phyloP scores from a whole-genome alignment of 1,140 invertebrate genomes.

The Carposina sasakii region DNA sequence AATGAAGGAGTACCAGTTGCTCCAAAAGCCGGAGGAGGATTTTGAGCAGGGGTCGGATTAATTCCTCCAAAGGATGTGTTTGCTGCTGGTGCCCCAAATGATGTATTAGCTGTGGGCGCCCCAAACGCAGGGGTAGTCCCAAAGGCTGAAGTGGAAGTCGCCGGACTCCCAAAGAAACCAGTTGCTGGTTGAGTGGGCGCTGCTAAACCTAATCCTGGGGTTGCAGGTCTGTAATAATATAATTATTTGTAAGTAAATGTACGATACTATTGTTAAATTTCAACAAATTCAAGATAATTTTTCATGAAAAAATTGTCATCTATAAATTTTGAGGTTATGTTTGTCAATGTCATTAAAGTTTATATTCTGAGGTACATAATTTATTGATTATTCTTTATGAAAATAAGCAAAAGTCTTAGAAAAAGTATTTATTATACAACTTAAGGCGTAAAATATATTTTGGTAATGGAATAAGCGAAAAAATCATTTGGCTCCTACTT shows the following conservation, averaged over 20 bases:
- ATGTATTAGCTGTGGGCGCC: slow-evolving; percentile 22
- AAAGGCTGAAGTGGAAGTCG: slow-evolving; percentile 42
- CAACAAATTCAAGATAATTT: no score
- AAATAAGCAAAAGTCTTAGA: no score
- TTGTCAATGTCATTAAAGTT: no score
- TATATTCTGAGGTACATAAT: no score
- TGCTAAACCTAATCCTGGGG: slow-evolving; percentile 53
- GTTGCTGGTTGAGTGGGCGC: slow-evolving; percentile 48
- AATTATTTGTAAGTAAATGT: no score
- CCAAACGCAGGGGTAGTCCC: slow-evolving; percentile 42
- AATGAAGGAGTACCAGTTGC: slow-evolving; percentile 21
- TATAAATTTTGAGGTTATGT: no score
- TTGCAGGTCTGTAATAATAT: slow-evolving; percentile 42
- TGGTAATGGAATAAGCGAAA: slow-evolving; percentile 12
- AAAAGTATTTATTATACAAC: no score
- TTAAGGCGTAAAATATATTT: slow-evolving; percentile 3
- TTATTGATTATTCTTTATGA: no score
- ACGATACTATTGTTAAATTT: background rate
- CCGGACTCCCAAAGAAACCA: slow-evolving; percentile 44
- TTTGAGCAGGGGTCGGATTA: no score
- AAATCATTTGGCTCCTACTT: no score
- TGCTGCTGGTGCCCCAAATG: slow-evolving; percentile 21
- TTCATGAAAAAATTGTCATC: no score
- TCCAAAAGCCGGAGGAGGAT: slow-evolving; percentile 33
- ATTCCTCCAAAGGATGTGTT: no score